A percentile compares a stretch with the other conserved stretches of the same genome.
phyloP scores from a whole-genome alignment of 2,888 invertebrate genomes.

The Pardosa pseudoannulata region DNA sequence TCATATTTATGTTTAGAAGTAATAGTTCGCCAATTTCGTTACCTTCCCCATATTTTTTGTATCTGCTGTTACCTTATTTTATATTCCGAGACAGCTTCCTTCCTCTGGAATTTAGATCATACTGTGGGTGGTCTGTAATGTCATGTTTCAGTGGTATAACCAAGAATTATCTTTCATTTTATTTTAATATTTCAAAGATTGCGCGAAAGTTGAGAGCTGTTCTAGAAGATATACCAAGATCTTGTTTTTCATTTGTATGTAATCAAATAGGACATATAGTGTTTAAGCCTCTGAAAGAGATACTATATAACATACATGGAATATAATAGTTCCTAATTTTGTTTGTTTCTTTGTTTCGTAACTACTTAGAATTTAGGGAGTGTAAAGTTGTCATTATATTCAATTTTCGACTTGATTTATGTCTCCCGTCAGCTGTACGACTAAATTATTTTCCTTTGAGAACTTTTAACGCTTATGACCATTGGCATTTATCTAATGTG shows the following conservation, averaged over 20 bases:
- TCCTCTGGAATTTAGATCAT: not conserved
- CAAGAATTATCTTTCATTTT: not conserved
- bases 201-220: constrained; percentile 8
- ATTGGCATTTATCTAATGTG: no score
- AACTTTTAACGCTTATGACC: no score
- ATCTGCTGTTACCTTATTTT: no score
- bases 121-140: constrained; percentile 7
- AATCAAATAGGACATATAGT: not conserved
- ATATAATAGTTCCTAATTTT: not conserved
- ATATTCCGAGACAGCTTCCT: no score
- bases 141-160: not conserved
- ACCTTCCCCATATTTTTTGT: no score
- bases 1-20: no score
- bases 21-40: no score
- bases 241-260: not conserved
- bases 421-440: not conserved
- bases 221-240: not conserved
- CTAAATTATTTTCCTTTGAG: no score
- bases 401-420: not conserved
- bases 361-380: not conserved
- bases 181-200: not conserved
- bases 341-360: not conserved
- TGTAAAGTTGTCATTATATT: not conserved
- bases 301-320: not conserved
- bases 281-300: not conserved